Percentiles rank a stretch among this genome's conserved stretches.
These are phyloP conservation scores for Holacanthella duospinosa DNA, from an alignment of 2,888 invertebrate genomes.

Conservation along the genomic window DNA sequence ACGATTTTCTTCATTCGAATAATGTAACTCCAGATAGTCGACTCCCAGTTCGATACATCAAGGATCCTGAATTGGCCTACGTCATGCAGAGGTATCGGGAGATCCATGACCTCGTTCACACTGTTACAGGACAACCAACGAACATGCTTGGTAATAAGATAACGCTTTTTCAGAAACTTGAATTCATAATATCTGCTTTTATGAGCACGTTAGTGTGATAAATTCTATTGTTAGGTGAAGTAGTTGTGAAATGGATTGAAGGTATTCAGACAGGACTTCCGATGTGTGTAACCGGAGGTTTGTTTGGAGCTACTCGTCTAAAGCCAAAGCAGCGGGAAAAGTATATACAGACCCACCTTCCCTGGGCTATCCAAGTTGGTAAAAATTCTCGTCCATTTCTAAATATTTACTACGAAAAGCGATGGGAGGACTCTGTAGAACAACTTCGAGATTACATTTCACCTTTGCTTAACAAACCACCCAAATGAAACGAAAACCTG, in stretches of 20 bases:
- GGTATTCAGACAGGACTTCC: conserved; percentile 88
- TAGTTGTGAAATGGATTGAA: conserved; percentile 95
- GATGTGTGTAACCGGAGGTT: conserved; percentile 86
- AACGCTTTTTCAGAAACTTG: background rate
- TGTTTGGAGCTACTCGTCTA: conserved; percentile 81
- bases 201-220: background rate
- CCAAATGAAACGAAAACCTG: no score
- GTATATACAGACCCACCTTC: conserved; percentile 65
- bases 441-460: conserved; percentile 54
- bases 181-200: no score
- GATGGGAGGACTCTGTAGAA: conserved; percentile 77
- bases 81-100: conserved; percentile 96
- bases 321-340: conserved; percentile 70
- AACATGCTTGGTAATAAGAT: conserved; percentile 62
- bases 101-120: conserved; percentile 90
- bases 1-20: conserved; percentile 68
- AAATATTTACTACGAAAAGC: conserved; percentile 81
- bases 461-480: conserved; percentile 29
- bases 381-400: conserved; percentile 65
- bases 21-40: conserved; percentile 88
- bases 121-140: conserved; percentile 82
- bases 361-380: conserved; percentile 76
- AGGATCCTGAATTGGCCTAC: conserved; percentile 80
- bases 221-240: conserved; percentile 51
- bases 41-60: conserved; percentile 77